These are phyloP conservation scores for Onchidella celtica DNA, from an alignment of 2,888 invertebrate genomes.

Conservation along the genomic window DNA sequence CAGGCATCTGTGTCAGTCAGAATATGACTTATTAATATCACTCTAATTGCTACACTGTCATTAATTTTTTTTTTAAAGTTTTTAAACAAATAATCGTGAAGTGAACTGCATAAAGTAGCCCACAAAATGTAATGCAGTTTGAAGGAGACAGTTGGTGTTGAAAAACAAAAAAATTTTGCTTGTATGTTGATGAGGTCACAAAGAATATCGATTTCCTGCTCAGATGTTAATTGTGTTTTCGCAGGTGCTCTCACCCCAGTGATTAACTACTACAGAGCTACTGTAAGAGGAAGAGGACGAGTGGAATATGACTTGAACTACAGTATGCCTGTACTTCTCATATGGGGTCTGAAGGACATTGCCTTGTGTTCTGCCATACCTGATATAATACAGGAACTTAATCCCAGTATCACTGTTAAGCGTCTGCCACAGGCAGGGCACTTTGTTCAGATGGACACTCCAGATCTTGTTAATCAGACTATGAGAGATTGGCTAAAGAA, in stretches of 20 bases:
- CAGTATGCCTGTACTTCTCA: constrained; percentile 60
- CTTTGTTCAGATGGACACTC: constrained; percentile 88
- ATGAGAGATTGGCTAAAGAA: constrained; percentile 83
- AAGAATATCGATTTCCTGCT: no score
- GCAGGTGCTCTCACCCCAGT: constrained; percentile 46
- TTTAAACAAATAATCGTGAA: no score
- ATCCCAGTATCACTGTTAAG: constrained; percentile 83
- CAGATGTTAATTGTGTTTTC: neutral
- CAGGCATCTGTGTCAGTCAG: no score
- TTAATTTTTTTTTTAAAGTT: no score
- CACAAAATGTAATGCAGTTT: no score
- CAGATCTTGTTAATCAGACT: constrained; percentile 84
- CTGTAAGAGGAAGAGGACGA: neutral
- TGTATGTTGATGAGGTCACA: no score
- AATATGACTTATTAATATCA: no score
- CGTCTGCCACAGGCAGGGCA: constrained; percentile 86
- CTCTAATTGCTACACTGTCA: no score
- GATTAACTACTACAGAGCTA: constrained; percentile 53
- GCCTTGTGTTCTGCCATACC: constrained; percentile 61
- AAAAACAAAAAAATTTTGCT: no score
- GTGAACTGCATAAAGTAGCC: no score
- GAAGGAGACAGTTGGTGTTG: no score
- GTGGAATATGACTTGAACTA: constrained; percentile 34
- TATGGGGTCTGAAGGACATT: constrained; percentile 66
- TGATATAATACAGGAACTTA: neutral